Evolutionary conservation across 2,888 invertebrate genomes (phyloP), one percentile per base, ranked within the genome.

Genomic region (Strigamia crassipes): DNA sequence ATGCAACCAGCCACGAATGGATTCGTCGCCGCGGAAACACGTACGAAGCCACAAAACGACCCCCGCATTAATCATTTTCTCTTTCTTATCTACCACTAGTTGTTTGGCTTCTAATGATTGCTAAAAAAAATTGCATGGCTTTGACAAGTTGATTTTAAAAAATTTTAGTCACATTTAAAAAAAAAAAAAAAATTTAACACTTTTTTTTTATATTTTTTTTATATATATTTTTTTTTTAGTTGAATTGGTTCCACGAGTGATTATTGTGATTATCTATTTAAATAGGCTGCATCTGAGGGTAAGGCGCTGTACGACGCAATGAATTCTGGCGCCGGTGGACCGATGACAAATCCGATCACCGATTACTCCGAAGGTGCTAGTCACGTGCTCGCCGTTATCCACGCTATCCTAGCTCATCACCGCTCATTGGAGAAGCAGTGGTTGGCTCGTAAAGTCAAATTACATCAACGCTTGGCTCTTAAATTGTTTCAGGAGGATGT

Each of bases 351-450:
- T 88, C 95, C 96, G 0, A 96, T 96, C 0, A 95, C 97, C 0
- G 98, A 98, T 89, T 98, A 98, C 88, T 96, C 96, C 84, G 97
- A 89, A 85, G 97, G 97, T 56, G 97, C 98, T 81, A 96, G 96
- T 86, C 97, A 98, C 89, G 97, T 98, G 80, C 90, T 98, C 84
- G 96, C 96, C 80, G 96, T 98, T 79, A 97, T 98, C 84, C 97
- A 98, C 89, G 96, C 97, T 90, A 97, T 99, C 85, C 90, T 98
- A 82, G 96, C 96, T 81, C 96, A 97, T 87, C 98, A 99, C 87
- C 91, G 97, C 82, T 93, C 96, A 9, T 90, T 98, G 61, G 98
- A 98, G 88, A 95, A 96, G 84, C 92, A 96, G 83, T 98, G 97
- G 94, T 97, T 97, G 86, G 93, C 94, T 84, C 96, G 97, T 85